Percentiles rank a stretch among this genome's conserved stretches.
Evolutionary conservation across 2,888 invertebrate genomes (phyloP).

Genomic region (Belgica antarctica): DNA sequence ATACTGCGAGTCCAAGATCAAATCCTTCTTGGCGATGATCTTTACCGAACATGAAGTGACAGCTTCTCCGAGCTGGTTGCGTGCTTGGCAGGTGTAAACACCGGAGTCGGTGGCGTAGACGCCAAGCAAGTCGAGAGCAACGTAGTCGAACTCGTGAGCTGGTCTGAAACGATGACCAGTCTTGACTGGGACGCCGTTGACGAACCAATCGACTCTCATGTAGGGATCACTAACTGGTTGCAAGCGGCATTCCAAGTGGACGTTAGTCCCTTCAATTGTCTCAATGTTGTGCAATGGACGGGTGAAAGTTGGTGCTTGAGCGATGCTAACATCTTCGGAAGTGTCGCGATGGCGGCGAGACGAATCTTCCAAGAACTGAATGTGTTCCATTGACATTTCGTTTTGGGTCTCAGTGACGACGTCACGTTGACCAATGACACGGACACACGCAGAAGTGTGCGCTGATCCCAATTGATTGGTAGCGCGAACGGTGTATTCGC

Average conservation of each 20-base stretch:
- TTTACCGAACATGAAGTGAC: constrained; percentile 88
- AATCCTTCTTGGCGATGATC: constrained; percentile 84
- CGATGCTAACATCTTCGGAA: constrained; percentile 77
- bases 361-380: constrained; percentile 82
- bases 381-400: constrained; percentile 88
- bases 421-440: constrained; percentile 77
- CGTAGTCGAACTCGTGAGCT: constrained; percentile 95
- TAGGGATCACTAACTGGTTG: constrained; percentile 89
- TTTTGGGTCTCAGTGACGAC: constrained; percentile 87
- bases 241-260: constrained; percentile 86
- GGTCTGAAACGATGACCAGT: constrained; percentile 93
- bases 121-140: constrained; percentile 91
- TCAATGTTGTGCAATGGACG: constrained; percentile 85
- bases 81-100: constrained; percentile 91
- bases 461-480: constrained; percentile 91
- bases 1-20: constrained; percentile 84
- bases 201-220: constrained; percentile 95
- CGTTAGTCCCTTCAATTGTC: constrained; percentile 85
- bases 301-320: constrained; percentile 85
- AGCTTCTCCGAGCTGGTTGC: constrained; percentile 91
- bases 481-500: constrained; percentile 91
- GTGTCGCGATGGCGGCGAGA: constrained; percentile 68
- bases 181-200: constrained; percentile 88
- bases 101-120: constrained; percentile 98
- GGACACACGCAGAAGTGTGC: constrained; percentile 85